Base-by-base conservation (phyloP, 2,888 invertebrate species). In the Ectemnius continuus region DNA sequence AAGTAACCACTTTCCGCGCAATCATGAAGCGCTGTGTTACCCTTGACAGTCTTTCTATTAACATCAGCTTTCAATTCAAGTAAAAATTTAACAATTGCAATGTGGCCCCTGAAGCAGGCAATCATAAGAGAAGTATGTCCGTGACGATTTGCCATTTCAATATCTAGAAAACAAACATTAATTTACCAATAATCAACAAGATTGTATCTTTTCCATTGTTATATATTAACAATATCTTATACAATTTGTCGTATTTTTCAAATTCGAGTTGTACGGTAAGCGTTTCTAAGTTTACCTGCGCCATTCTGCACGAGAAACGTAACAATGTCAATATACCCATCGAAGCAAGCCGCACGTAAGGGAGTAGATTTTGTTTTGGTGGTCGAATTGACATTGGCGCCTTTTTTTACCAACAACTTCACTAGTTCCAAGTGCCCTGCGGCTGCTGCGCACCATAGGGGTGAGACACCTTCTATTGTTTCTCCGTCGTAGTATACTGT, bases 71-170 rank as follows among this genome's bases (percentile, higher is more conserved):
- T 96, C 60, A 97, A 92, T 16, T 95, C 94, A 11, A 99, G 93
- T 68, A 99, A 93, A 92, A 96, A 98, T 88, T 96, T 95, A 66
- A 97, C 98, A 89, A 99, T 98, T 88, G 94, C 94, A 82, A 95
- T 94, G 92, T 99, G 98, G 67, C 98, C 97, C 91, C 98, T 98
- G 92, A 97, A 99, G 91, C 98, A 98, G 61, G 98, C 97, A 76
- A 99, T 99, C 99, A 99, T 99, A 46, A 99, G 93, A 89, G 98
- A 98, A 14, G 99, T 99, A 92, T 99, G 99, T 0, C 97, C 97
- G 90, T 97, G 97, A 77, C 97, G 94, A 91, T 99, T 99, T 23
- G 98, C 97, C 89, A 98, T 95, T 92, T 99, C 98, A 90, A 99
- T 96, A 91, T 99, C 98, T 94, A 93, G 2, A 92, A 92, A 57